Conservation (phyloP, 2,797 vertebrate genomes). For the Podarcis lilfordi region DNA sequence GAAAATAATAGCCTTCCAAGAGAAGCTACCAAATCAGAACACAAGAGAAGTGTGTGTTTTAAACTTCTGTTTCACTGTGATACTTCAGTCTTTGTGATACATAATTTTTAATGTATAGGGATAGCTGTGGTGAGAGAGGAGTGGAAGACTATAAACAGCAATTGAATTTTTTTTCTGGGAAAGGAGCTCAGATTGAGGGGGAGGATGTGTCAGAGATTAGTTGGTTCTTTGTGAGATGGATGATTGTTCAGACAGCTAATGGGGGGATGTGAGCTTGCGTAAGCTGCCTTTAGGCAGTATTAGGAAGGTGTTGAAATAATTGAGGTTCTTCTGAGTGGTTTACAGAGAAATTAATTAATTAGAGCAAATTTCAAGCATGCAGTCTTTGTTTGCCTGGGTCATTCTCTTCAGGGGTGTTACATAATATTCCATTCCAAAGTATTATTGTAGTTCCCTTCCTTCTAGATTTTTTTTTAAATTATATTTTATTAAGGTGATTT, state of each 20-base stretch:
- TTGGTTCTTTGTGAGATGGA: slow-evolving; percentile 39
- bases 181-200: slow-evolving; percentile 48
- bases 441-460: slow-evolving; percentile 29
- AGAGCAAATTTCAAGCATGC: slow-evolving; percentile 43
- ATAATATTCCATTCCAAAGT: background rate
- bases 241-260: slow-evolving; percentile 59
- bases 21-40: slow-evolving; percentile 51
- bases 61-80: slow-evolving; percentile 57
- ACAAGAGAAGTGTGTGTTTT: slow-evolving; percentile 38
- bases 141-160: slow-evolving; percentile 60
- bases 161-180: slow-evolving; percentile 55
- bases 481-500: too few species aligned
- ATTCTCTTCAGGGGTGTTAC: slow-evolving; percentile 14
- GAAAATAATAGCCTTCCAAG: slow-evolving; percentile 46
- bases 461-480: too few species aligned
- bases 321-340: slow-evolving; percentile 52
- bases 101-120: slow-evolving; percentile 35
- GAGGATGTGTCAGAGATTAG: slow-evolving; percentile 59
- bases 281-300: slow-evolving; percentile 45
- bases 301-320: slow-evolving; percentile 62
- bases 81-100: slow-evolving; percentile 11
- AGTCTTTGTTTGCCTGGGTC: slow-evolving; percentile 34
- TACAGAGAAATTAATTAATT: slow-evolving; percentile 64
- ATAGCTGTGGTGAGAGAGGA: slow-evolving; percentile 55
- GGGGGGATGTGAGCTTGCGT: slow-evolving; percentile 54